phyloP scores from a whole-genome alignment of 2,888 invertebrate species.

The Euplagia quadripunctaria region DNA sequence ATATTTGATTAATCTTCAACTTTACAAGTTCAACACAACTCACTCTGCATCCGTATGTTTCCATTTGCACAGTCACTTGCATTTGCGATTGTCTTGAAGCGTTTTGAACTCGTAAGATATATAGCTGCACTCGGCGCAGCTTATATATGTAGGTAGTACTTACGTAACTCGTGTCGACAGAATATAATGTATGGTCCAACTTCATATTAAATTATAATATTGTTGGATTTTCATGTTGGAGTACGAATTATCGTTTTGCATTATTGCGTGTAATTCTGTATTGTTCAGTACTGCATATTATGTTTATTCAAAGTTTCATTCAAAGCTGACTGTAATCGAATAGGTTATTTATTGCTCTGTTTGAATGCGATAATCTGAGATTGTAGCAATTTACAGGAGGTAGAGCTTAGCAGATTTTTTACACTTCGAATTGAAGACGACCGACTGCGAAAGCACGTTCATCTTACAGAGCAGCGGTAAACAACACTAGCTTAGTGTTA shows the following conservation, averaged over 20 bases:
- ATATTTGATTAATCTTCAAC: background rate
- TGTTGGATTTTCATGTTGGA: background rate
- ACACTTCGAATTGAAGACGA: too few relatives aligned
- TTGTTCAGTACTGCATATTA: background rate
- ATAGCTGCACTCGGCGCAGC: conserved; percentile 20
- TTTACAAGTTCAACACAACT: conserved; percentile 1
- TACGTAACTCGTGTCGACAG: conserved; percentile 29
- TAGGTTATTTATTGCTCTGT: too few relatives aligned
- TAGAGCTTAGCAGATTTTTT: too few relatives aligned
- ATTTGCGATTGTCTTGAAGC: conserved; percentile 53
- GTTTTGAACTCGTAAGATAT: conserved; percentile 52
- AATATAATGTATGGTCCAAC: conserved; percentile 29
- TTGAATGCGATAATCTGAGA: too few relatives aligned
- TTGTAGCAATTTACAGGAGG: too few relatives aligned
- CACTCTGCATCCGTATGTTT: conserved; percentile 22
- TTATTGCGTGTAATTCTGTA: background rate
- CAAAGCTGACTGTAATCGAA: too few relatives aligned
- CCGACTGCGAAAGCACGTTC: too few relatives aligned
- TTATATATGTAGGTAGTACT: background rate
- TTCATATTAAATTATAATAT: conserved; percentile 9
- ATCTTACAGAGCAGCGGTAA: too few relatives aligned
- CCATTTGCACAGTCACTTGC: conserved; percentile 44
- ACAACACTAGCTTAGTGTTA: too few relatives aligned
- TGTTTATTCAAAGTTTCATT: background rate
- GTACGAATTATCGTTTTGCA: background rate